These are phyloP conservation scores for Vireo griseus DNA, from an alignment of 2,797 vertebrate species.

Conservation along the genomic window DNA sequence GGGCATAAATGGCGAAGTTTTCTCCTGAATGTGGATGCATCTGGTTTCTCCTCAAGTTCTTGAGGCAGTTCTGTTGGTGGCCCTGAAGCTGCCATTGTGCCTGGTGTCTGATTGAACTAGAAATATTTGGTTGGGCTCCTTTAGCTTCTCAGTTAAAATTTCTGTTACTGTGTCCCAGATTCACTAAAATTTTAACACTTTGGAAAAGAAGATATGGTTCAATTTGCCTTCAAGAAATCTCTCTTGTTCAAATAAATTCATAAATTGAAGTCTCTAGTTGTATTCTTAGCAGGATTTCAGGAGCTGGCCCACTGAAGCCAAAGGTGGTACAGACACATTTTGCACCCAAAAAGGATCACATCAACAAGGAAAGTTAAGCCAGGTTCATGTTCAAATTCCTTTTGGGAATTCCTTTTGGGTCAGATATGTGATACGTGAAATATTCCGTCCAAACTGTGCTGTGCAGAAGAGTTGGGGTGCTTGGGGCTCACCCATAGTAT, in stretches of 20 bases:
- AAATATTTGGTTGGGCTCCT: neutral
- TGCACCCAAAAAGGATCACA: neutral
- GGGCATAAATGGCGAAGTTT: neutral
- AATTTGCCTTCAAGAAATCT: neutral
- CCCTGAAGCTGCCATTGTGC: neutral
- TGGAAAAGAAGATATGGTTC: neutral
- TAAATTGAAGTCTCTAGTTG: neutral
- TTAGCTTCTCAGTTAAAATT: neutral
- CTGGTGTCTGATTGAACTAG: neutral
- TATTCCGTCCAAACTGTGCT: neutral
- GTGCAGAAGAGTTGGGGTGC: neutral
- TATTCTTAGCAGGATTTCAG: neutral
- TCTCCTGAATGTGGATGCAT: neutral
- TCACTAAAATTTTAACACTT: neutral
- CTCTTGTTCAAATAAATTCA: neutral
- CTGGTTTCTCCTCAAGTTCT: neutral
- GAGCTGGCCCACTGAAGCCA: neutral
- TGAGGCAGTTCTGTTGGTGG: neutral
- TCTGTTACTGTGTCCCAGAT: neutral
- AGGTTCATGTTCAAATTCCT: neutral
- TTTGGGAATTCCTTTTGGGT: neutral
- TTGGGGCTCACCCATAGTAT: neutral
- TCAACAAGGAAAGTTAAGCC: neutral
- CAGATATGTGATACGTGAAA: neutral
- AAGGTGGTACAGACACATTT: neutral